Evolutionary conservation across 2,797 vertebrate species (phyloP), one percentile per base, ranked within the genome.

Genomic region (Silurus aristotelis): DNA sequence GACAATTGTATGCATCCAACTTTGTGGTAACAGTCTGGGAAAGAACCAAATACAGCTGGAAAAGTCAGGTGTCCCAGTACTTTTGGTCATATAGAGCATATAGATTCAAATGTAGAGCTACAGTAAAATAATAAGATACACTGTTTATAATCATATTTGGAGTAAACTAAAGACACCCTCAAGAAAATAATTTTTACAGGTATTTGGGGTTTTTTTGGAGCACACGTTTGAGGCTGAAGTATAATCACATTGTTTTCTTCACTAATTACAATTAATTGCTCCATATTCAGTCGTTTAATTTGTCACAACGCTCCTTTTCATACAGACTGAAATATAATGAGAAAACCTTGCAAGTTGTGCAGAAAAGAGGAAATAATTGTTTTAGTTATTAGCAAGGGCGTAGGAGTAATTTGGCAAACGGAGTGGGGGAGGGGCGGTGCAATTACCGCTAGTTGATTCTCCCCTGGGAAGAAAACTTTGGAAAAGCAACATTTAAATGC

Each of bases 201-300:
- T 43, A 63, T 79, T 8, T 43, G 58, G 90, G 52, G 66, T 55
- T 52, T 12, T 89, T 87, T 89, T 91, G 91, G 84, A 86, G 90
- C 6, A 2, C 77, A 79, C 38, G 25, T 87, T 82, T 76, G 76
- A 76, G 68, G 25, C 68, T 58, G 87, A 90, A 88, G 25, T 87
- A 84, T 68, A 83, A 81, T 72, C 64, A 58, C 43, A 63, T 86
- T 83, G 86, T 88, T 92, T 88, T 90, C 89, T 86, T 63, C 82
- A 91, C 90, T 93, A 90, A 93, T 93, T 93, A 91, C 88, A 83
- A 25, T 91, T 82, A 71, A 92, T 87, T 88, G 84, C 89, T 91
- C 87, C 83, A 89, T 79, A 85, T 82, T 85, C 90, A 92, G 91
- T 93, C 93, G 90, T 90, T 92, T 86, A 87, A 92, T 91, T 89